phyloP scores from a whole-genome alignment of 2,113 vertebrate genomes.

The Origma solitaria region DNA sequence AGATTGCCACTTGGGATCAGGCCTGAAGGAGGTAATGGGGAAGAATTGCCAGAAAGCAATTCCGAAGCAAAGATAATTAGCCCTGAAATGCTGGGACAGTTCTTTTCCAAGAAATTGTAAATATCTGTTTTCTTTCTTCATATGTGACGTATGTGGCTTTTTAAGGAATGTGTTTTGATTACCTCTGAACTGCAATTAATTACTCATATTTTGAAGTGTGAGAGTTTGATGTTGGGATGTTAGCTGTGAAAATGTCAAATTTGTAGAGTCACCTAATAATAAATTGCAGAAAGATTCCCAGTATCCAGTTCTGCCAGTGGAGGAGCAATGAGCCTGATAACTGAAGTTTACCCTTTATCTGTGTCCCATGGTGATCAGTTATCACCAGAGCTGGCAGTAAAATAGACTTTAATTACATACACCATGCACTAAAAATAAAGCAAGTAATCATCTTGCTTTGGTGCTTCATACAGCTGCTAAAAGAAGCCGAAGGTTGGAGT shows the following conservation, averaged over 20 bases:
- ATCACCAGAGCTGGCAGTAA: background rate
- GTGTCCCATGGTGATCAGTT: background rate
- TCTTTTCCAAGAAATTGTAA: background rate
- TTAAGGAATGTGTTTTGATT: background rate
- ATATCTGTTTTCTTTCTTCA: background rate
- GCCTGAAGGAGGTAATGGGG: background rate
- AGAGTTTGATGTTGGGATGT: background rate
- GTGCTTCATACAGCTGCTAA: slow-evolving; percentile 76
- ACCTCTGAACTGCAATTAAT: background rate
- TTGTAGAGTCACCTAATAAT: background rate
- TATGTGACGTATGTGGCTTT: background rate
- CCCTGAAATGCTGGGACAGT: background rate
- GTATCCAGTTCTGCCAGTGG: background rate
- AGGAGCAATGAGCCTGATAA: background rate
- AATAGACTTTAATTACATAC: background rate
- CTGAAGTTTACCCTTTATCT: background rate
- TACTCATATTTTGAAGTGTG: background rate
- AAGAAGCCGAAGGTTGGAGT: slow-evolving; percentile 83
- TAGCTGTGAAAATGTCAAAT: background rate
- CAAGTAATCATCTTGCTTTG: background rate
- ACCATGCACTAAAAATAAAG: background rate
- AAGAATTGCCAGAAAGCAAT: background rate
- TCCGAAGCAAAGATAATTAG: background rate
- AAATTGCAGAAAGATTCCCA: background rate
- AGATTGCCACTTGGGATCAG: background rate